These are phyloP conservation scores for Lagenorhynchus albirostris DNA, from an alignment of 2,113 vertebrate species.

Conservation along the genomic window DNA sequence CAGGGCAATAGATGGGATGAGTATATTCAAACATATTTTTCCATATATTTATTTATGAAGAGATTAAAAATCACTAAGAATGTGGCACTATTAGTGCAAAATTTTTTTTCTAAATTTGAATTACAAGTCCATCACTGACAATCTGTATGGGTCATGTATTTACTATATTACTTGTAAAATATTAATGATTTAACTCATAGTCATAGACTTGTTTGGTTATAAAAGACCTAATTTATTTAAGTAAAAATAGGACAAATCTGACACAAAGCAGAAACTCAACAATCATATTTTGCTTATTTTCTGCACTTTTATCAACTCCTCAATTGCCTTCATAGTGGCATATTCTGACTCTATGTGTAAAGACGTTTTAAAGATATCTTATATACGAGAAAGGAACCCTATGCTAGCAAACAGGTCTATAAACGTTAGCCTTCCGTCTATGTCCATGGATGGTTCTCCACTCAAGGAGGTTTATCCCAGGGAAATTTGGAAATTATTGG, in stretches of 20 bases:
- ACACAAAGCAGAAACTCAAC: not conserved
- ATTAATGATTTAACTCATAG: not conserved
- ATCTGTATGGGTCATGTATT: not conserved
- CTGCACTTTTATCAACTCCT: not conserved
- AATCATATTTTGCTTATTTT: not conserved
- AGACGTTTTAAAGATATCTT: not conserved
- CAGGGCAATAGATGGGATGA: not conserved
- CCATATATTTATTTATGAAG: not conserved
- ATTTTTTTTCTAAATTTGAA: not conserved
- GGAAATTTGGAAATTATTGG: not conserved
- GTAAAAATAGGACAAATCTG: not conserved
- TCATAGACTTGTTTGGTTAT: not conserved
- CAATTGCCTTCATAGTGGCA: not conserved
- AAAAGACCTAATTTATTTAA: not conserved
- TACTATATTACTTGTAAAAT: not conserved
- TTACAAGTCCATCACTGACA: not conserved
- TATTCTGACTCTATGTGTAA: not conserved
- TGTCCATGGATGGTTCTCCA: not conserved
- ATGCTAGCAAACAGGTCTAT: not conserved
- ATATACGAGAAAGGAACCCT: not conserved
- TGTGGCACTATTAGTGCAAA: not conserved
- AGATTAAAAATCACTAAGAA: not conserved
- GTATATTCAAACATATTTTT: not conserved
- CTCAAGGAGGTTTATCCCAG: not conserved
- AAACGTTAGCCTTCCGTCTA: not conserved